A percentile compares a stretch with the other conserved stretches of the same genome.
These are phyloP conservation scores for Eilema caniola DNA, from an alignment of 2,888 invertebrate species.

Conservation along the genomic window DNA sequence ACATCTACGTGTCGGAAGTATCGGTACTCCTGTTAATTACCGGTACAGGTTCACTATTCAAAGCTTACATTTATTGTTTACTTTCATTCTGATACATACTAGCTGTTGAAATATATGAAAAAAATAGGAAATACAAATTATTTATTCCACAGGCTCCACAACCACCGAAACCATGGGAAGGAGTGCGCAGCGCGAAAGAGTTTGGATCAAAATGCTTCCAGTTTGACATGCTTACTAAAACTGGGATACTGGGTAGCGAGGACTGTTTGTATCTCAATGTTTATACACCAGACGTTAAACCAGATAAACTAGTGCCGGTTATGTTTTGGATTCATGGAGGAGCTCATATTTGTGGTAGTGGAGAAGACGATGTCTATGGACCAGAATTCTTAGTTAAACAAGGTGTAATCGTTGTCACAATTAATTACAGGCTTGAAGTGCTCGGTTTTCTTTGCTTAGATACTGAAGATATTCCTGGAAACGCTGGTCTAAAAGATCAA, in stretches of 20 bases:
- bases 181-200: constrained; percentile 58
- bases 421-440: constrained; percentile 57
- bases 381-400: constrained; percentile 58
- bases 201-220: constrained; percentile 49
- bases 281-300: constrained; percentile 53
- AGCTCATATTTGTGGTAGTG: constrained; percentile 50
- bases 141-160: constrained; percentile 37
- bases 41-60: too few relatives aligned
- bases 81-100: too few relatives aligned
- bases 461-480: constrained; percentile 59
- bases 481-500: constrained; percentile 64
- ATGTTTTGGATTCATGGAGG: constrained; percentile 60
- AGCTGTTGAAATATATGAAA: too few relatives aligned
- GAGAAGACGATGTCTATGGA: constrained; percentile 52
- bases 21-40: too few relatives aligned
- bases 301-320: constrained; percentile 47
- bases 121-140: too few relatives aligned
- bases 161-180: constrained; percentile 59
- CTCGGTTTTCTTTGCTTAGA: constrained; percentile 59
- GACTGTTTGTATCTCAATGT: constrained; percentile 62
- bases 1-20: too few relatives aligned
- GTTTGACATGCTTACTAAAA: constrained; percentile 19
- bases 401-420: constrained; percentile 53
- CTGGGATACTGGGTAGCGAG: constrained; percentile 37
- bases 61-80: too few relatives aligned